Evolutionary conservation across 1,140 invertebrate species (phyloP), one percentile per base, ranked within the genome.

Genomic region (Myzus persicae): DNA sequence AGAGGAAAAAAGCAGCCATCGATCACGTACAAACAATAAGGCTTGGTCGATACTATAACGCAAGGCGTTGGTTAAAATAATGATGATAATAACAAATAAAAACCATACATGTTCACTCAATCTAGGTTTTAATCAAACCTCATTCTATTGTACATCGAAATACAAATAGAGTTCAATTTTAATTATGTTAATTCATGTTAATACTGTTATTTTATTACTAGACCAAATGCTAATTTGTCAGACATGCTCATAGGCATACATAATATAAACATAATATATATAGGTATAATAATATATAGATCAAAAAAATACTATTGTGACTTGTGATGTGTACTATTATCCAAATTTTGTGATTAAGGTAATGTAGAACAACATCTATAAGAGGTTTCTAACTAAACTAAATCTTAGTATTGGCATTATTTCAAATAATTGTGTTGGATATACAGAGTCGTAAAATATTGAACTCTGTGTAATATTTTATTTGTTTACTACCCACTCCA

Each of bases 21-120:
- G 91, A 92, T 92, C 91, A 92, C 91, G 81, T 82, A 92, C 91
- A 92, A 51, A 92, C 76, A 92, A 92, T 92, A 92, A 92, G 91
- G 91, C 44, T 82, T 36, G 42, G 90, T 81, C 44, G 91, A 84
- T 84, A 84, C 67, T 51, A 92, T 51, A 84, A 92, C 91, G 7
- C 46, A 67, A 36, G 38, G 67, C 67, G 90, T 92, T 82, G n/a
- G 76, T 92, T 92, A 84, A 92, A 92, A 92, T 91, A 91, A 91
- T 91, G 67, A 91, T 36, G 67, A 81, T 91, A 91, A 91, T 67
- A 76, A 91, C 38, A 48, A 91, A 91, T 76, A 76, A 81, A 87
- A 91, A 81, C 46, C 67, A 81, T 91, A 91, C 90, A 82, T 48
- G 90, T 44, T 81, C 67, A 46, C n/a, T 44, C 67, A 38, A 91